A percentile compares a stretch with the other conserved stretches of the same genome.
These are phyloP conservation scores for Beroe ovata DNA, from an alignment of 37 sponge, comb jelly and placozoan species.

Conservation along the genomic window DNA sequence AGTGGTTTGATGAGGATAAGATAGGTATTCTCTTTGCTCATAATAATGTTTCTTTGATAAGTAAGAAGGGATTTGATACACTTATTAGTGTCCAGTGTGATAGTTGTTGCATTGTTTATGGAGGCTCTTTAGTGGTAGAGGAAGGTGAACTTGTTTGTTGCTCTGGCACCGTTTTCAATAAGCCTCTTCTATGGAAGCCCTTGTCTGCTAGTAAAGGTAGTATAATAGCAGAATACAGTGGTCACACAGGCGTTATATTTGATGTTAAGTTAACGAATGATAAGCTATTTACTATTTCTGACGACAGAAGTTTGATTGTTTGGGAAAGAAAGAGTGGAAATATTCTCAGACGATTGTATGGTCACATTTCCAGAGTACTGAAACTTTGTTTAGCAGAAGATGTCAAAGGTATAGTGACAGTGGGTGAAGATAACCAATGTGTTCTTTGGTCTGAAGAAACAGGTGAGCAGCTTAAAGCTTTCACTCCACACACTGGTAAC, in stretches of 20 bases:
- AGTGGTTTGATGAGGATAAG: background rate
- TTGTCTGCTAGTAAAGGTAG: background rate
- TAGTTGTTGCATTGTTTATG: slow-evolving; percentile 49
- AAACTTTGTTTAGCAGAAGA: background rate
- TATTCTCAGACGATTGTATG: slow-evolving; percentile 1
- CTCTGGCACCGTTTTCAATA: slow-evolving; percentile 50
- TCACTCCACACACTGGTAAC: slow-evolving; percentile 33
- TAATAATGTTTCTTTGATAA: slow-evolving; percentile 17
- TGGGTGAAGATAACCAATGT: slow-evolving; percentile 35
- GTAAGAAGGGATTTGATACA: background rate
- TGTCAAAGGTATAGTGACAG: background rate
- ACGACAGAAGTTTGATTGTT: slow-evolving; percentile 31
- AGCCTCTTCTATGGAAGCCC: slow-evolving; percentile 21
- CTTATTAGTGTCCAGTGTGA: background rate
- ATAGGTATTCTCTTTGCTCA: slow-evolving; percentile 25
- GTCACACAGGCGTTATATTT: slow-evolving; percentile 50
- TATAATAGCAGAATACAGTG: background rate
- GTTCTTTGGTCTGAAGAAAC: slow-evolving; percentile 20
- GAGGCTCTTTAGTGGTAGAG: slow-evolving; percentile 14
- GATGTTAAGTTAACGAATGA: background rate
- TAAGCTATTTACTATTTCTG: slow-evolving; percentile 36
- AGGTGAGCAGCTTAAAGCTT: background rate
- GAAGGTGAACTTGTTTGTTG: background rate
- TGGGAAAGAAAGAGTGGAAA: slow-evolving; percentile 1
- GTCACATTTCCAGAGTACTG: slow-evolving; percentile 17